Base-by-base conservation (phyloP, 2,888 invertebrate species). In the Iphiclides podalirius region DNA sequence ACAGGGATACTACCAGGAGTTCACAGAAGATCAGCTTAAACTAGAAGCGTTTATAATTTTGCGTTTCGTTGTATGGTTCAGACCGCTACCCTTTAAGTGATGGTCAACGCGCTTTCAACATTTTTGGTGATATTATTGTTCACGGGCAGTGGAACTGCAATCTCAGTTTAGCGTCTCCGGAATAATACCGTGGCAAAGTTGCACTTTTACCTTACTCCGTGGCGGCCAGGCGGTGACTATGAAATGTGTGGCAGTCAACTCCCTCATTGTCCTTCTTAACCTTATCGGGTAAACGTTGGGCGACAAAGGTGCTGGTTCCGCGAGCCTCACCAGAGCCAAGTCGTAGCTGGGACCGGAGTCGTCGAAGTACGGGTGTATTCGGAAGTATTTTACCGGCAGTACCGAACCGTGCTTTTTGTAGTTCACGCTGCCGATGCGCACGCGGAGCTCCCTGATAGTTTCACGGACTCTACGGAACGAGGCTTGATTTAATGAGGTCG, bases 351-450 rank as follows among this genome's bases (percentile, higher is more conserved):
- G 84, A 13, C 56, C 73, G 2, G 54, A 68, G 36, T 78, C 77
- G 41, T 80, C 74, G 52, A 79, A 87, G 44, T 61, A 57, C 0
- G 86, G 86, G 42, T 87, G 87, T 0, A 81, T 73, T 53, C 74
- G 67, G 4, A 83, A 57, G 15, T 64, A 60, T 52, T 86, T 83
- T 1, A 84, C 59, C 0, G 79, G 75, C 0, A 72, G 42, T 0
- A 81, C 7, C 0, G 52, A 33, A 0, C 86, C 86, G 0, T 79
- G 83, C 57, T 74, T 78, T 44, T 67, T 82, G 55, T 77, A 76
- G 55, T 85, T 85, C 1, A 71, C 68, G 28, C 83, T 85, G 2
- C 86, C 87, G 0, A 85, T 70, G 16, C 84, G 64, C 0, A 86
- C 71, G 4, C 78, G 64, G 0, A 86, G 50, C 0, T 66, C 50